These are phyloP conservation scores for Octomys mimax DNA, from an alignment of 2,797 vertebrate species.

Conservation along the genomic window DNA sequence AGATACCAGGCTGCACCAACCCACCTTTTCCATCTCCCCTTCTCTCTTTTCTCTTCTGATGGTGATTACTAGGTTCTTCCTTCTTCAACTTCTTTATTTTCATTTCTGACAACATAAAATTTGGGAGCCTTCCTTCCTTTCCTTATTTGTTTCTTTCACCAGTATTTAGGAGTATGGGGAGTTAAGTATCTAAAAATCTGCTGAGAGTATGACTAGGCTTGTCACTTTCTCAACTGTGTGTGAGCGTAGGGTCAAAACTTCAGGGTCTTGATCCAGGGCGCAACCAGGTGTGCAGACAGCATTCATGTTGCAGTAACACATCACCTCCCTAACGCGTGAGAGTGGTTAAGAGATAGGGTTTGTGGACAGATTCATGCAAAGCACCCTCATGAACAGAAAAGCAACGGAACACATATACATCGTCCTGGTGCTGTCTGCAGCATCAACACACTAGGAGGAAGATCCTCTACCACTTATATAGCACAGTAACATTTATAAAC, in stretches of 20 bases:
- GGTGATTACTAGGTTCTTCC: background rate
- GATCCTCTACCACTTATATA: background rate
- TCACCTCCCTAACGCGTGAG: constrained; percentile 15
- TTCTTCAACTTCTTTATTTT: background rate
- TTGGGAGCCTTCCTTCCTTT: constrained; percentile 24
- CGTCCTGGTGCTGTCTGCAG: background rate
- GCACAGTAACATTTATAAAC: constrained; percentile 54
- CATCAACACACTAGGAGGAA: background rate
- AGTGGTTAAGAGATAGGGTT: constrained; percentile 53
- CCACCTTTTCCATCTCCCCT: constrained; percentile 32
- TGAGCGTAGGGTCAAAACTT: background rate
- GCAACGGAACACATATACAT: constrained; percentile 9
- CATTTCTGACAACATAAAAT: constrained; percentile 35
- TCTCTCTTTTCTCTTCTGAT: background rate
- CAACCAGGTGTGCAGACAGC: background rate
- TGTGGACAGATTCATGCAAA: constrained; percentile 68
- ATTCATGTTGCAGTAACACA: background rate
- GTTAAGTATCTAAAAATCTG: constrained; percentile 40
- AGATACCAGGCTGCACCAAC: constrained; percentile 51
- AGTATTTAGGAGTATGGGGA: constrained; percentile 27
- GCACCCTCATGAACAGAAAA: background rate
- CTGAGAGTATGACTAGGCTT: background rate
- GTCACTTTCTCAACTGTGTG: background rate
- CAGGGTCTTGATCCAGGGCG: background rate
- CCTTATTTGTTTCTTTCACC: background rate